Evolutionary conservation across 2,113 vertebrate species (phyloP).

Genomic region (Dascyllus trimaculatus): DNA sequence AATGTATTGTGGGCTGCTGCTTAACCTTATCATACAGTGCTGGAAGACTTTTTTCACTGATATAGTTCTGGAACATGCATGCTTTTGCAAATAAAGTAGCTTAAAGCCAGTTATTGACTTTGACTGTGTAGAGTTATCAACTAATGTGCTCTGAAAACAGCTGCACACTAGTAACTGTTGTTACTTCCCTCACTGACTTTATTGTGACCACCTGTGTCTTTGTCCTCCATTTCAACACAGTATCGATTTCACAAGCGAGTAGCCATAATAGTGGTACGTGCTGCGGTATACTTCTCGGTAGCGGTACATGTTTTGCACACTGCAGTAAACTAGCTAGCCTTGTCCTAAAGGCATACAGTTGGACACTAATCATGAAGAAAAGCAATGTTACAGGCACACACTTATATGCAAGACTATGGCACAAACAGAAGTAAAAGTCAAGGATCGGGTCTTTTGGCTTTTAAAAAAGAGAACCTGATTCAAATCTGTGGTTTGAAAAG

Average conservation of each 20-base stretch:
- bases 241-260: not conserved
- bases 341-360: too few species aligned
- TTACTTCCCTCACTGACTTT: not conserved
- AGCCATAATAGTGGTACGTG: not conserved
- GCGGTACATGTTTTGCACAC: conserved; percentile 7
- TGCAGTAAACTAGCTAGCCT: not conserved
- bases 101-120: not conserved
- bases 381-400: too few species aligned
- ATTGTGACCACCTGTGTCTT: not conserved
- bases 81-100: conserved; percentile 5
- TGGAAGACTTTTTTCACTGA: too few species aligned
- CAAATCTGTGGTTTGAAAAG: too few species aligned
- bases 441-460: too few species aligned
- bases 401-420: too few species aligned
- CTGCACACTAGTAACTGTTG: not conserved
- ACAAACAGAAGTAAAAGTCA: too few species aligned
- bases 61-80: not conserved
- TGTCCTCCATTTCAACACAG: too few species aligned
- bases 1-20: not conserved
- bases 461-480: too few species aligned
- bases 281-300: too few species aligned
- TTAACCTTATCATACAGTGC: not conserved
- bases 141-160: conserved; percentile 9
- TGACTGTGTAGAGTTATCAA: not conserved
- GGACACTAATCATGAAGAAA: too few species aligned